phyloP scores from a whole-genome alignment of 2,797 vertebrate species.

The Sebastes nivosus region DNA sequence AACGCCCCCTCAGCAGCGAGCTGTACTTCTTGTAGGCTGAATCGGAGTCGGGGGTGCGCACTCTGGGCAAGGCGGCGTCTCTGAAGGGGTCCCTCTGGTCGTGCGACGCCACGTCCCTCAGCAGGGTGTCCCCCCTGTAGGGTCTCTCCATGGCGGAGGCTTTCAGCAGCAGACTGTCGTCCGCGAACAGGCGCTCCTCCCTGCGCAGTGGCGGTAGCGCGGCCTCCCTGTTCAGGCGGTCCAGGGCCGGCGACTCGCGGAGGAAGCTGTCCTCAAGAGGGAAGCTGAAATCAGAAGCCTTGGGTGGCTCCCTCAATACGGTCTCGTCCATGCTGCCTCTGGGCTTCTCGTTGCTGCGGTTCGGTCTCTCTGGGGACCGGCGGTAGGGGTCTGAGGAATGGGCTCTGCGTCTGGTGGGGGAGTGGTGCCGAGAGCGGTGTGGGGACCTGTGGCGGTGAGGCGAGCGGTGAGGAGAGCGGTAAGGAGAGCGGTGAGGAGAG shows the following conservation, averaged over 20 bases:
- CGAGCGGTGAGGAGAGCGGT: constrained; percentile 83
- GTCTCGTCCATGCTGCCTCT: constrained; percentile 33
- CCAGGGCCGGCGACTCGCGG: constrained; percentile 60
- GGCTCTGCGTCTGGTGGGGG: constrained; percentile 78
- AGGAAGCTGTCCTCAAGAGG: constrained; percentile 67
- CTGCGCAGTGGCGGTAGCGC: constrained; percentile 30
- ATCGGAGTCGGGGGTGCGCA: constrained; percentile 76
- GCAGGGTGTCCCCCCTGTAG: constrained; percentile 63
- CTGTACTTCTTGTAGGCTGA: constrained; percentile 78
- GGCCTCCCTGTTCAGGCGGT: constrained; percentile 68
- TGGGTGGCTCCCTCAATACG: constrained; percentile 55
- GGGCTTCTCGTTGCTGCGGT: constrained; percentile 65
- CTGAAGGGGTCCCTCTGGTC: constrained; percentile 52
- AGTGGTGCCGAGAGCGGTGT: constrained; percentile 76
- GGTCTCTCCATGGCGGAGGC: constrained; percentile 66
- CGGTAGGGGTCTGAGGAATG: constrained; percentile 80
- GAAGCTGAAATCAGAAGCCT: constrained; percentile 58
- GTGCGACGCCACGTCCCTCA: constrained; percentile 50
- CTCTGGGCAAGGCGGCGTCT: constrained; percentile 67
- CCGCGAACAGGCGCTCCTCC: constrained; percentile 48
- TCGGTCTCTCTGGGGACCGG: constrained; percentile 62
- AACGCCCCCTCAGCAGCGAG: constrained; percentile 79
- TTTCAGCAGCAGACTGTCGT: constrained; percentile 67
- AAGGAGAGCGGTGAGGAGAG: constrained; percentile 75
- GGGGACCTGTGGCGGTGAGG: constrained; percentile 78